phyloP scores from a whole-genome alignment of 1,140 invertebrate species.

The Drosophila sucinea region DNA sequence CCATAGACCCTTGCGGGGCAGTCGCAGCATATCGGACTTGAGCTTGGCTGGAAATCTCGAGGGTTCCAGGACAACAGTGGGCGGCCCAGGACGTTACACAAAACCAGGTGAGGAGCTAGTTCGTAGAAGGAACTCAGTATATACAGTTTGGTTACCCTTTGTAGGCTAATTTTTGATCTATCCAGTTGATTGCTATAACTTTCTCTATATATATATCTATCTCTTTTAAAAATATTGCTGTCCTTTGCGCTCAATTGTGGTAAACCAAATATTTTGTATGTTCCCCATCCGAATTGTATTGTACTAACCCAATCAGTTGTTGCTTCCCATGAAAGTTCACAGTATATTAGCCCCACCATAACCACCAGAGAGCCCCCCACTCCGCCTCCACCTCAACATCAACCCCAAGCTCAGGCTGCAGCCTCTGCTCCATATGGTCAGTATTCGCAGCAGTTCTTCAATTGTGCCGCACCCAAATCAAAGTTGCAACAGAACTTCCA shows the following conservation, averaged over 20 bases:
- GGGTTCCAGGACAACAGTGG: conserved; percentile 70
- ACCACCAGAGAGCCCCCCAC: conserved; percentile 25
- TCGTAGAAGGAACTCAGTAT: not conserved
- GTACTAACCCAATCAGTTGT: conserved; percentile 69
- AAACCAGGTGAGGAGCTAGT: conserved; percentile 67
- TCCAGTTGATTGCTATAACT: conserved; percentile 62
- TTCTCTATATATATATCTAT: conserved; percentile 35
- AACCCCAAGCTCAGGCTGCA: not conserved
- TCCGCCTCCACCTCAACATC: conserved; percentile 5
- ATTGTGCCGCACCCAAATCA: conserved; percentile 79
- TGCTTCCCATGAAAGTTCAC: conserved; percentile 70
- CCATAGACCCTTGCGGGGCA: conserved; percentile 90
- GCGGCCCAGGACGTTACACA: conserved; percentile 67
- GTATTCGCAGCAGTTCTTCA: conserved; percentile 66
- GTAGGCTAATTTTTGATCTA: conserved; percentile 65
- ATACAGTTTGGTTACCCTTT: not conserved
- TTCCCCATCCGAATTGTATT: conserved; percentile 9
- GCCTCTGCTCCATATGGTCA: not conserved
- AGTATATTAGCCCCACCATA: conserved; percentile 60
- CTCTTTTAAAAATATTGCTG: conserved; percentile 52
- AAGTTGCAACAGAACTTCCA: conserved; percentile 83
- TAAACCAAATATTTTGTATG: conserved; percentile 43
- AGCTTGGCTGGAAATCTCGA: conserved; percentile 84
- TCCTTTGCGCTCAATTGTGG: conserved; percentile 50
- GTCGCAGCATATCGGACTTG: conserved; percentile 91